Conservation (phyloP, 2,113 vertebrate species). For the Gasterosteus aculeatus region DNA sequence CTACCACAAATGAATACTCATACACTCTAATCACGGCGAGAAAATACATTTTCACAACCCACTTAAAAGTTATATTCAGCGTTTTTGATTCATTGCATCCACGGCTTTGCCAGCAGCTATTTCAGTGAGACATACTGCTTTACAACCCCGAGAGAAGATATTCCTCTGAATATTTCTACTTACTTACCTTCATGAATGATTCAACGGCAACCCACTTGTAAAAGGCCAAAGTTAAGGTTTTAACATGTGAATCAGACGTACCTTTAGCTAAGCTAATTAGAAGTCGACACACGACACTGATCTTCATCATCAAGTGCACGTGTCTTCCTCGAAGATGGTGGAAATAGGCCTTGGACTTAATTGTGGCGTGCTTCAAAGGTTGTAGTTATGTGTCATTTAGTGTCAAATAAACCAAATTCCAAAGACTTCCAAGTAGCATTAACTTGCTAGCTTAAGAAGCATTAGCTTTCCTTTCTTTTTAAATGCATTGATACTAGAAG, state of each 20-base stretch:
- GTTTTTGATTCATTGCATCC: slow-evolving; percentile 57
- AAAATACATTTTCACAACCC: slow-evolving; percentile 26
- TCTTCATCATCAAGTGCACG: not conserved
- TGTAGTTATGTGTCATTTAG: not conserved
- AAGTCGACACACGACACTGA: not conserved
- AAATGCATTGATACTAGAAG: not conserved
- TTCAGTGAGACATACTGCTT: slow-evolving; percentile 28
- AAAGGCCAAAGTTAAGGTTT: not conserved
- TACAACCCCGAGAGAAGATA: slow-evolving; percentile 12
- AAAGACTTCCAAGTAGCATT: not conserved
- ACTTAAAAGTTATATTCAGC: slow-evolving; percentile 40
- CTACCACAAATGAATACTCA: slow-evolving; percentile 15
- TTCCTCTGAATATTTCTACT: slow-evolving; percentile 20
- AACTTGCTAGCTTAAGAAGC: not conserved
- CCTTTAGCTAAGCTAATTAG: not conserved
- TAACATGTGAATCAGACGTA: not conserved
- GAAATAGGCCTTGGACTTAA: too few species aligned
- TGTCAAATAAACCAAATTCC: not conserved
- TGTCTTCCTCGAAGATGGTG: too few species aligned
- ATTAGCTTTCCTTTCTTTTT: not conserved
- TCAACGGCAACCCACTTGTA: not conserved
- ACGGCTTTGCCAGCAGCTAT: slow-evolving; percentile 18
- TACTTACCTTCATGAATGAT: not conserved
- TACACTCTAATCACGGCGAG: slow-evolving; percentile 21
- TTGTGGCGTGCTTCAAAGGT: too few species aligned